Conservation (phyloP, 2,797 vertebrate genomes). For the Hozukius guyotensis region DNA sequence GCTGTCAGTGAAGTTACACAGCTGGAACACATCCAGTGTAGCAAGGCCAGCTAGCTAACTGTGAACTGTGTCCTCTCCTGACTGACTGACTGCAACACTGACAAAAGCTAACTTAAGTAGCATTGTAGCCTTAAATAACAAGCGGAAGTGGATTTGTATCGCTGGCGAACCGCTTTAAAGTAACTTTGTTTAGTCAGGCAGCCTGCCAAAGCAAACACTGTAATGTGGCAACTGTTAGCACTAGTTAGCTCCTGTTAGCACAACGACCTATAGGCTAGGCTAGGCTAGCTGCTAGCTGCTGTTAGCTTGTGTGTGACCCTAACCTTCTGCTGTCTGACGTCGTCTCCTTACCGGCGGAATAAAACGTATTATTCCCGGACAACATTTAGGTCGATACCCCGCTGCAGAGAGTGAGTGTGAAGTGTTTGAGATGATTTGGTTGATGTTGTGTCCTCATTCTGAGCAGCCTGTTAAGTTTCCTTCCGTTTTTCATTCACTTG, state of each 20-base stretch:
- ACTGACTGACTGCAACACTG: slow-evolving; percentile 43
- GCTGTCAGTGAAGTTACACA: slow-evolving; percentile 51
- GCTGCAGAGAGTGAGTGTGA: neutral
- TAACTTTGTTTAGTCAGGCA: slow-evolving; percentile 57
- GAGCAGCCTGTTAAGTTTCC: slow-evolving; percentile 71
- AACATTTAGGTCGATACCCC: neutral
- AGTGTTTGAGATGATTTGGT: slow-evolving; percentile 18
- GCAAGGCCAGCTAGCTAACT: slow-evolving; percentile 61
- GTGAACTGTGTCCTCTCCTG: slow-evolving; percentile 36
- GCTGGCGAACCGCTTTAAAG: slow-evolving; percentile 18
- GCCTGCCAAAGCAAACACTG: slow-evolving; percentile 26
- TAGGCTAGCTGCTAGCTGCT: slow-evolving; percentile 63
- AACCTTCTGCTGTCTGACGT: slow-evolving; percentile 71
- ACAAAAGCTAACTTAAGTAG: slow-evolving; percentile 50
- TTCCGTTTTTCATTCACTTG: slow-evolving; percentile 82
- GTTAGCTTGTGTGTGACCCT: slow-evolving; percentile 76
- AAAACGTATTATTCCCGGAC: slow-evolving; percentile 8
- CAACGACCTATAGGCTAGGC: slow-evolving; percentile 55
- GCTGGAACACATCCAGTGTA: slow-evolving; percentile 36
- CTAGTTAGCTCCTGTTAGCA: slow-evolving; percentile 55
- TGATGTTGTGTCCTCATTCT: slow-evolving; percentile 32
- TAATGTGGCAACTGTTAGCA: slow-evolving; percentile 60
- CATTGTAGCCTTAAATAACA: neutral
- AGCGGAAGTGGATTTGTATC: neutral
- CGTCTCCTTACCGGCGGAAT: slow-evolving; percentile 58